Conservation (phyloP, 2,797 vertebrate species). For the Dromococcyx pavoninus region DNA sequence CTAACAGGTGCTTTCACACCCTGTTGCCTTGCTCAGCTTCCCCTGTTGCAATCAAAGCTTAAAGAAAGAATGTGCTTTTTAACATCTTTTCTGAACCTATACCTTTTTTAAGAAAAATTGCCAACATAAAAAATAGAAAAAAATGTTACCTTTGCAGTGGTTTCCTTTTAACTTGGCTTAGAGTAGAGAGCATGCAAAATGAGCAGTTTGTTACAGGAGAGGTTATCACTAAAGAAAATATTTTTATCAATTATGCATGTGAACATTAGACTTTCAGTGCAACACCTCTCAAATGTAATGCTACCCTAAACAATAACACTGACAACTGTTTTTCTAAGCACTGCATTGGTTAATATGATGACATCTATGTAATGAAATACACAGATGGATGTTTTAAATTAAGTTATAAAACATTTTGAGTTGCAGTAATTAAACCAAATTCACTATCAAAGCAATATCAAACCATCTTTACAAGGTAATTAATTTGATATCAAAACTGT, state of each 20-base stretch:
- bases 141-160: not conserved
- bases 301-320: not conserved
- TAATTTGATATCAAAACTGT: not conserved
- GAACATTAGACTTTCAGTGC: constrained; percentile 17
- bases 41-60: not conserved
- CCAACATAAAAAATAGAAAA: not conserved
- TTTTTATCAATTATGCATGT: not conserved
- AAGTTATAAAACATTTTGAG: not conserved
- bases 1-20: not conserved
- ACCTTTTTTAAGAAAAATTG: constrained; percentile 4
- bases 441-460: not conserved
- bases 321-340: not conserved
- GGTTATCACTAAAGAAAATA: not conserved
- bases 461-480: not conserved
- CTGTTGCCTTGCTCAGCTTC: not conserved
- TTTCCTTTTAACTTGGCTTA: constrained; percentile 9
- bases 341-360: not conserved
- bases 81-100: not conserved
- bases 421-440: not conserved
- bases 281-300: not conserved
- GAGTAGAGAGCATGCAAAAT: not conserved
- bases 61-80: not conserved
- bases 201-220: not conserved
- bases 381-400: not conserved
- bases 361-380: not conserved